phyloP scores from a whole-genome alignment of 2,888 invertebrate genomes.

The Kryphioiulus occultus region DNA sequence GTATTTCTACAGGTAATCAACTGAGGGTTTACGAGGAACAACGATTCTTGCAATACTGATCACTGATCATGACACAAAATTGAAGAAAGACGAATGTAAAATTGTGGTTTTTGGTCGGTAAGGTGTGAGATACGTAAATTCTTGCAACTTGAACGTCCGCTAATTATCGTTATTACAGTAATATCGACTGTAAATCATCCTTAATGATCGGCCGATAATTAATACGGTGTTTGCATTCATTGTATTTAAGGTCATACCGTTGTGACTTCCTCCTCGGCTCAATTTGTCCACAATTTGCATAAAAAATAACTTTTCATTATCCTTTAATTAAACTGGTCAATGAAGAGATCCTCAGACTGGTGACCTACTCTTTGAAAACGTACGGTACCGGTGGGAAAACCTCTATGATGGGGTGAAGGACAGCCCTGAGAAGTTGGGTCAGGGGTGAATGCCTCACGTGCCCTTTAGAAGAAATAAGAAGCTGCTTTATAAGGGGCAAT shows the following conservation, averaged over 20 bases:
- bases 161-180: too few species aligned
- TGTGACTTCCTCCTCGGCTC: not conserved
- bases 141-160: too few species aligned
- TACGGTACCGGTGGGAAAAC: not conserved
- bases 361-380: slow-evolving; percentile 20
- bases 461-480: not conserved
- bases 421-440: slow-evolving; percentile 7
- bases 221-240: not conserved
- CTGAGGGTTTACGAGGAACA: too few species aligned
- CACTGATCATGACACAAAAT: too few species aligned
- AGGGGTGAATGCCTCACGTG: slow-evolving; percentile 23
- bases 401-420: not conserved
- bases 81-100: too few species aligned
- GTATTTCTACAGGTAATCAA: too few species aligned
- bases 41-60: too few species aligned
- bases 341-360: not conserved
- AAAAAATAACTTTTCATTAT: not conserved
- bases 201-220: too few species aligned
- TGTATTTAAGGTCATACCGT: not conserved
- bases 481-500: slow-evolving; percentile 20
- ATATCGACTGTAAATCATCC: too few species aligned
- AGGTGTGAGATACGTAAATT: too few species aligned
- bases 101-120: too few species aligned
- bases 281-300: slow-evolving; percentile 14
- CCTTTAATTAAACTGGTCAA: slow-evolving; percentile 4